Percentiles rank a stretch among this genome's conserved stretches.
These are phyloP conservation scores for Trilocha varians DNA, from an alignment of 2,888 invertebrate genomes.

Conservation along the genomic window DNA sequence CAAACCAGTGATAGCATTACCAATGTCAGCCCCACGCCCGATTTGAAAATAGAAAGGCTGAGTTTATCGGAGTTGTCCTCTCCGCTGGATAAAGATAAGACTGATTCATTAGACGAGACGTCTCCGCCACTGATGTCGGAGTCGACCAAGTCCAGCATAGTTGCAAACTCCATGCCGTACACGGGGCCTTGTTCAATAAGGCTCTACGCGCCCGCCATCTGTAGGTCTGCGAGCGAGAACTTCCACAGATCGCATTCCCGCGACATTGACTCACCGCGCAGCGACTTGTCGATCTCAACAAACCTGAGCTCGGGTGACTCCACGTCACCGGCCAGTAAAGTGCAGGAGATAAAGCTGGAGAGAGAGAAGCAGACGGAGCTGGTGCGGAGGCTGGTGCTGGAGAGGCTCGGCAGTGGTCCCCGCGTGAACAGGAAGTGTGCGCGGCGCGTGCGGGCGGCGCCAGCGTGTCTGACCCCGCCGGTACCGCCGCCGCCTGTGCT, in stretches of 20 bases:
- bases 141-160: slow-evolving; percentile 22
- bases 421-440: slow-evolving; percentile 28
- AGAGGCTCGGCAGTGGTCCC: slow-evolving; percentile 71
- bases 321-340: slow-evolving; percentile 59
- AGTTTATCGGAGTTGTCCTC: slow-evolving; percentile 49
- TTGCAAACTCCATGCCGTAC: slow-evolving; percentile 16
- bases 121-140: slow-evolving; percentile 46
- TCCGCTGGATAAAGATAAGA: slow-evolving; percentile 30
- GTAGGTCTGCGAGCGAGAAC: slow-evolving; percentile 60
- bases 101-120: slow-evolving; percentile 26
- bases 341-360: slow-evolving; percentile 85
- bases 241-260: slow-evolving; percentile 39
- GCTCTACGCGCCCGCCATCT: slow-evolving; percentile 55
- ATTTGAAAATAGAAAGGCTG: slow-evolving; percentile 32
- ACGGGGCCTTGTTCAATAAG: slow-evolving; percentile 33
- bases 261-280: slow-evolving; percentile 36
- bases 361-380: slow-evolving; percentile 87
- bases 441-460: slow-evolving; percentile 30
- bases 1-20: slow-evolving; percentile 14
- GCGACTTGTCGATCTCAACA: slow-evolving; percentile 32
- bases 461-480: slow-evolving; percentile 33
- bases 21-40: slow-evolving; percentile 19
- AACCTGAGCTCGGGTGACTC: slow-evolving; percentile 37
- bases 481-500: slow-evolving; percentile 37
- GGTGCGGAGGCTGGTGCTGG: slow-evolving; percentile 87